These are phyloP conservation scores for Mus minutoides DNA, from an alignment of 2,797 vertebrate genomes.

Conservation along the genomic window DNA sequence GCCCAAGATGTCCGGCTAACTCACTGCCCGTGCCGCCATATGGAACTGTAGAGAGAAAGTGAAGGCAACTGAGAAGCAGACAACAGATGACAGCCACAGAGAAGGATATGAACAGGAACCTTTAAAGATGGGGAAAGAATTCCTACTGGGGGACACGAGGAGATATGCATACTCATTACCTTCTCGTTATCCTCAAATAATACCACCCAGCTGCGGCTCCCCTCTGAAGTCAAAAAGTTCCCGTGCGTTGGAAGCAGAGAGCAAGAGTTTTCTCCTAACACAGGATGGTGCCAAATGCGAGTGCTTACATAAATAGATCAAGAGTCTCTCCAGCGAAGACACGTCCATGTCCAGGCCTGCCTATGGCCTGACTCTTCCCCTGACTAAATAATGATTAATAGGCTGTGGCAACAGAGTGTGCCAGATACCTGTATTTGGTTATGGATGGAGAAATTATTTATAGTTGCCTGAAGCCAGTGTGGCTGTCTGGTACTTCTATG, in stretches of 20 bases:
- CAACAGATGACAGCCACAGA: neutral
- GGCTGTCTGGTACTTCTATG: constrained; percentile 64
- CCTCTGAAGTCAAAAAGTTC: constrained; percentile 48
- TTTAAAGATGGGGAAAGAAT: constrained; percentile 52
- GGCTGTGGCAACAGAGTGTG: constrained; percentile 37
- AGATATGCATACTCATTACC: neutral
- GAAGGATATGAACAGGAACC: neutral
- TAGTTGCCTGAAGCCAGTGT: constrained; percentile 61
- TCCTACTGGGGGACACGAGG: neutral
- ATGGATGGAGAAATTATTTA: constrained; percentile 75
- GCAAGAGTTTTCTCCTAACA: constrained; percentile 11
- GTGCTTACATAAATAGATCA: constrained; percentile 15
- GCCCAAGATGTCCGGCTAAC: neutral
- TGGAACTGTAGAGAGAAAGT: neutral
- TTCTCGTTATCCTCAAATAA: constrained; percentile 22
- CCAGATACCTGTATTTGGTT: constrained; percentile 65
- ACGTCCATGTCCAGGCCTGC: constrained; percentile 59
- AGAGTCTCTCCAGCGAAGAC: constrained; percentile 37
- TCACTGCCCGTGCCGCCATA: too few relatives aligned
- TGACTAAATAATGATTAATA: constrained; percentile 72
- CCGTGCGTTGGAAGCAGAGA: neutral
- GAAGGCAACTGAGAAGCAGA: neutral
- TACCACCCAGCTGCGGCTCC: neutral
- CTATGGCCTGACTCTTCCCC: constrained; percentile 40
- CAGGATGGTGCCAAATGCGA: constrained; percentile 22